These are phyloP conservation scores for Phenganax stokvisi DNA, from an alignment of 92 coral and sea anemone species.

Conservation along the genomic window DNA sequence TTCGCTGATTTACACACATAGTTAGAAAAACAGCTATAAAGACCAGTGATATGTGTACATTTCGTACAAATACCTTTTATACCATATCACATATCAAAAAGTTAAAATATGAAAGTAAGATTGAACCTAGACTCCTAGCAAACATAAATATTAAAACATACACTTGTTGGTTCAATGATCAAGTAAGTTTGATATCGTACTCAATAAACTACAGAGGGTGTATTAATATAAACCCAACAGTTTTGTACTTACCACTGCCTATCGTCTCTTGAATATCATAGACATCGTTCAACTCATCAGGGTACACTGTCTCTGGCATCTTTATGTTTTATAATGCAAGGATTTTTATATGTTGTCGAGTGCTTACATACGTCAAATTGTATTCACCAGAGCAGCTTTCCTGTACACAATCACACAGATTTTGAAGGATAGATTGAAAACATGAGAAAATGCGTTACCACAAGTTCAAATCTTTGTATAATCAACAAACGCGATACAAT, in stretches of 20 bases:
- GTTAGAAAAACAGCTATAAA: background rate
- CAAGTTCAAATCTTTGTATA: conserved; percentile 14
- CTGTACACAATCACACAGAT: background rate
- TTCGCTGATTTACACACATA: background rate
- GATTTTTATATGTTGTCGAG: conserved; percentile 8
- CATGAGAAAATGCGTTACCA: background rate
- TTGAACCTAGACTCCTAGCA: background rate
- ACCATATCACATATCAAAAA: background rate
- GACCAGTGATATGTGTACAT: background rate
- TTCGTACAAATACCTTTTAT: background rate
- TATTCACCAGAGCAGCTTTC: background rate
- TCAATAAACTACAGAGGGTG: background rate
- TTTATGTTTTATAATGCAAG: conserved; percentile 21
- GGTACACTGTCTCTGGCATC: conserved; percentile 87
- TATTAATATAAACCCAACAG: background rate
- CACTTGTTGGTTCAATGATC: background rate
- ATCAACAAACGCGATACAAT: conserved; percentile 16
- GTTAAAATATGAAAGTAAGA: background rate
- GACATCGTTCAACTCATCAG: conserved; percentile 65
- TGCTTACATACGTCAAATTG: background rate
- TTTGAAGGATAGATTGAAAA: background rate
- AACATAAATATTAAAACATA: background rate
- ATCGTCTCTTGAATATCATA: conserved; percentile 83
- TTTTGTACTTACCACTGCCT: conserved; percentile 81
- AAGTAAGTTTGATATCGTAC: background rate